Conservation (phyloP, 2,888 invertebrate species). For the Meloe dianella region DNA sequence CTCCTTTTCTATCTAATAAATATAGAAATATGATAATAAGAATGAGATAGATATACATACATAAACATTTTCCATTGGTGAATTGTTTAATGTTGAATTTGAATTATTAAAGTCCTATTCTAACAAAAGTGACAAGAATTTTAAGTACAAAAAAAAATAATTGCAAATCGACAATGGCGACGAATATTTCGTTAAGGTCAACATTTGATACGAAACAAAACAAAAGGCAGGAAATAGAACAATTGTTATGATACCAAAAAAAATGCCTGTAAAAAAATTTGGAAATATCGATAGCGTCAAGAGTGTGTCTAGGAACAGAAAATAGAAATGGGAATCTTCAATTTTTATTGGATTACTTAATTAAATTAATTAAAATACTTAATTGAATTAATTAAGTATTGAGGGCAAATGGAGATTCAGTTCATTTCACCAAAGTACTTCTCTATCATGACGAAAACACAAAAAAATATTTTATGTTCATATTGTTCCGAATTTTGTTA, state of each 20-base stretch:
- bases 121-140: neutral
- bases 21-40: neutral
- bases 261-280: neutral
- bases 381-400: conserved; percentile 49
- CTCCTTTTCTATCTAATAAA: neutral
- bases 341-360: conserved; percentile 50
- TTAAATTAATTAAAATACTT: conserved; percentile 48
- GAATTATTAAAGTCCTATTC: conserved; percentile 7
- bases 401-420: conserved; percentile 43
- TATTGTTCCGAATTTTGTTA: neutral
- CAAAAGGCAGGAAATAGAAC: neutral
- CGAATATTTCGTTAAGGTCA: neutral
- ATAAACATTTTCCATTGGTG: neutral
- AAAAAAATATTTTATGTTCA: neutral
- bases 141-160: conserved; percentile 1
- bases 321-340: conserved; percentile 19
- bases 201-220: neutral
- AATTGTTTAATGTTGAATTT: conserved; percentile 3
- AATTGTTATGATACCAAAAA: neutral
- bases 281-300: neutral
- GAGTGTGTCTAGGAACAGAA: neutral
- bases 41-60: neutral
- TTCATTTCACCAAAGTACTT: conserved; percentile 28
- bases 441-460: neutral
- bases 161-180: conserved; percentile 8